phyloP scores from a whole-genome alignment of 2,797 vertebrate species.

The Lepus townsendii region DNA sequence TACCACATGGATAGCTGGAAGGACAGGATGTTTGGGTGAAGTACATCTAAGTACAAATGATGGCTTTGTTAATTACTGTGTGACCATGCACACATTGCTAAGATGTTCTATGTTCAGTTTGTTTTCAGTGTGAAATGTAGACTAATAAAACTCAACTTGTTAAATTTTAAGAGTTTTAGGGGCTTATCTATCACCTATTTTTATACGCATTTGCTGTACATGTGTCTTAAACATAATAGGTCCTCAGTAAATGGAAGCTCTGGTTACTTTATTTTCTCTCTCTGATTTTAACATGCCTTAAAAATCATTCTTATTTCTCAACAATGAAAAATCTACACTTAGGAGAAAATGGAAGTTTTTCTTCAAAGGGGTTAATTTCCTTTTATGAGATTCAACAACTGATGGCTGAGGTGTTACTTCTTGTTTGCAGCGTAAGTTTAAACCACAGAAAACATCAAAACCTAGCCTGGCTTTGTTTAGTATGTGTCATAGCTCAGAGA shows the following conservation, averaged over 20 bases:
- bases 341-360: conserved; percentile 1
- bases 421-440: conserved; percentile 63
- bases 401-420: conserved; percentile 57
- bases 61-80: not conserved
- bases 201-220: not conserved
- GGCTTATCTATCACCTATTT: not conserved
- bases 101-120: not conserved
- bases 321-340: conserved; percentile 17
- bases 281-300: not conserved
- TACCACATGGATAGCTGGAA: not conserved
- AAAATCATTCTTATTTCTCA: conserved; percentile 49
- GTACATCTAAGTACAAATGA: not conserved
- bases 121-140: not conserved
- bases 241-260: not conserved
- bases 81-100: not conserved
- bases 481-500: conserved; percentile 63
- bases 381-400: conserved; percentile 59
- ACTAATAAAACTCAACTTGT: not conserved
- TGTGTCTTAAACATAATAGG: not conserved
- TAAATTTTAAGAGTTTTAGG: not conserved
- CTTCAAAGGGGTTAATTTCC: conserved; percentile 67
- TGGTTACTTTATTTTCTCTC: not conserved
- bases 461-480: conserved; percentile 53
- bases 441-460: conserved; percentile 78
- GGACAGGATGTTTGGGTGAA: not conserved